A percentile compares a stretch with the other conserved stretches of the same genome.
Evolutionary conservation across 2,113 vertebrate species (phyloP).

Genomic region (Rousettus leschenaultii): DNA sequence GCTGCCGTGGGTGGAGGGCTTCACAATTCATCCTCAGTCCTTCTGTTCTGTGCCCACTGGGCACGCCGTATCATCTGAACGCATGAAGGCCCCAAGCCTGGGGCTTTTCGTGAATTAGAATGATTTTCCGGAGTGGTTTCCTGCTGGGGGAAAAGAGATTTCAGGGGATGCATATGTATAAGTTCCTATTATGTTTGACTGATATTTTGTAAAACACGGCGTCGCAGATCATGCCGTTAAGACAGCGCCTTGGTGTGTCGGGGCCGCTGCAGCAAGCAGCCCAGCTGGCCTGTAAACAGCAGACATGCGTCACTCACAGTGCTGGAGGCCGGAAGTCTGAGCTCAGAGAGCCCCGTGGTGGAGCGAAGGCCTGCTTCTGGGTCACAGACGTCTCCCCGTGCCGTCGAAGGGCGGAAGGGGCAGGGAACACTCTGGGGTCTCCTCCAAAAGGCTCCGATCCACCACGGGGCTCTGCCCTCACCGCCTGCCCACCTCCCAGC

Average conservation of each 20-base stretch:
- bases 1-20: neutral
- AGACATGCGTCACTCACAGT: neutral
- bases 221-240: neutral
- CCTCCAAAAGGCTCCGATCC: neutral
- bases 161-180: rapidly evolving
- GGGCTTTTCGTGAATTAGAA: neutral
- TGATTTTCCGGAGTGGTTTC: neutral
- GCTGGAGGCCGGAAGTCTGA: neutral
- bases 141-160: neutral
- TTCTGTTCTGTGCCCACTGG: neutral
- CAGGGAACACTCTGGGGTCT: neutral
- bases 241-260: neutral
- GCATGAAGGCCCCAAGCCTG: neutral
- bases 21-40: neutral
- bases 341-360: no score
- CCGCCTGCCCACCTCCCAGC: neutral
- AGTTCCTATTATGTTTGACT: neutral
- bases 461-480: neutral
- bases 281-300: neutral
- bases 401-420: neutral
- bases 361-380: neutral
- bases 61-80: rapidly evolving
- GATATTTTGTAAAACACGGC: neutral
- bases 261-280: neutral
- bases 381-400: neutral